Conservation (phyloP, 2,888 invertebrate species). For the Portevinia maculata region DNA sequence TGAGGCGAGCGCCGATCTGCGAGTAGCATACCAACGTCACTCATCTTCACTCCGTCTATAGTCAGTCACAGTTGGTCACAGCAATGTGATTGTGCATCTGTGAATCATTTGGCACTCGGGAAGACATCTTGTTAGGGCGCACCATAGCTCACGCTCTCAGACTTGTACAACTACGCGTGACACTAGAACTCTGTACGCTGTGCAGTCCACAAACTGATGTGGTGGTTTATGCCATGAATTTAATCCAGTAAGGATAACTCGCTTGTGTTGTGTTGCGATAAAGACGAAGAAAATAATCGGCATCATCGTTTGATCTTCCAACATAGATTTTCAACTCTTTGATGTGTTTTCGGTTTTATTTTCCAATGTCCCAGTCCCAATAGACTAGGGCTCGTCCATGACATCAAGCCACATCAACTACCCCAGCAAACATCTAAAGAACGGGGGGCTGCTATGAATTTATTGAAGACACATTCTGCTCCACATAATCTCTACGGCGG, state of each 20-base stretch:
- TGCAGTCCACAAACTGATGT: slow-evolving; percentile 22
- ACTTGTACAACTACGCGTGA: slow-evolving; percentile 15
- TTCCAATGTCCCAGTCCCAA: slow-evolving; percentile 33
- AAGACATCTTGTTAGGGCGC: slow-evolving; percentile 56
- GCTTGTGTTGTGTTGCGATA: slow-evolving; percentile 14
- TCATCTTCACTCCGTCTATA: slow-evolving; percentile 69
- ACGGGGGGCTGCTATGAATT: slow-evolving; percentile 73
- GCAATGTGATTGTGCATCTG: slow-evolving; percentile 47
- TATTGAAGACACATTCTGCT: slow-evolving; percentile 62
- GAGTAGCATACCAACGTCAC: slow-evolving; percentile 67
- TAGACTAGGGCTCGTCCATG: slow-evolving; percentile 41
- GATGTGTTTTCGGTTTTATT: slow-evolving; percentile 43
- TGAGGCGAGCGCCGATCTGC: slow-evolving; percentile 70
- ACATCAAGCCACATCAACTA: slow-evolving; percentile 64
- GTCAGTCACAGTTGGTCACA: slow-evolving; percentile 66
- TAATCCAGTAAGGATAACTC: slow-evolving; percentile 49
- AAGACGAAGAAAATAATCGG: slow-evolving; percentile 48
- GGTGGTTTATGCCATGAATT: slow-evolving; percentile 60
- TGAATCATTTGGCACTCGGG: slow-evolving; percentile 58
- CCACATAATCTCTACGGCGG: slow-evolving; percentile 23
- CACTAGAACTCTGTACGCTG: slow-evolving; percentile 19
- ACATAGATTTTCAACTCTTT: no score
- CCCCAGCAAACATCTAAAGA: slow-evolving; percentile 77
- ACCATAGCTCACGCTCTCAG: slow-evolving; percentile 51
- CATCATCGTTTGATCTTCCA: slow-evolving; percentile 53